phyloP scores from a whole-genome alignment of 2,888 invertebrate genomes.

The Branchellion lobata region DNA sequence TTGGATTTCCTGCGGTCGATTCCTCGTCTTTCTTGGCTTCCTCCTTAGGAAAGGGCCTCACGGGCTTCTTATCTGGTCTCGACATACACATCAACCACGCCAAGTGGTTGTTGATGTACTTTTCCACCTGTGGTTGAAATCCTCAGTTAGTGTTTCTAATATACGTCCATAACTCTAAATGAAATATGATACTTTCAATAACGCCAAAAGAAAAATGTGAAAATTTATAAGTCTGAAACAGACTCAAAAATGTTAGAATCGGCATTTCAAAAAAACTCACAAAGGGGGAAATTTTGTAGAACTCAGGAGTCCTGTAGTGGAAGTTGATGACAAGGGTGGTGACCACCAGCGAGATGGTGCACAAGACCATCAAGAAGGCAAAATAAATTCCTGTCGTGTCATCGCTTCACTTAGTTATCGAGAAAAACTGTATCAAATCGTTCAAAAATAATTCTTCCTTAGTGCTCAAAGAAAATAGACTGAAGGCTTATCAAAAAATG shows the following conservation, averaged over 20 bases:
- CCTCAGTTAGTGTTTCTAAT: too few species aligned
- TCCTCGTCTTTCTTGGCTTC: slow-evolving; percentile 41
- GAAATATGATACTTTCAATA: too few species aligned
- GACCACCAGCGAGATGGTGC: slow-evolving; percentile 92
- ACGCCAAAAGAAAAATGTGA: too few species aligned
- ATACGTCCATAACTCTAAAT: too few species aligned
- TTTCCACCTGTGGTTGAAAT: slow-evolving; percentile 48
- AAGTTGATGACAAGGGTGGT: slow-evolving; percentile 94
- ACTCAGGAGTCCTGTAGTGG: slow-evolving; percentile 91
- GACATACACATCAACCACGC: slow-evolving; percentile 52
- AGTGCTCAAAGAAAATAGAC: too few species aligned
- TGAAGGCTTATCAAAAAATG: too few species aligned
- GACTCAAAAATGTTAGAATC: too few species aligned
- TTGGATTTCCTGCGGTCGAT: slow-evolving; percentile 30
- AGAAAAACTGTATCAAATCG: too few species aligned
- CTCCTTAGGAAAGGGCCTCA: slow-evolving; percentile 50
- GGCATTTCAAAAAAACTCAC: slow-evolving; percentile 61
- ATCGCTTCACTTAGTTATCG: too few species aligned
- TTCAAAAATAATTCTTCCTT: too few species aligned
- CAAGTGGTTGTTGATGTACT: slow-evolving; percentile 52
- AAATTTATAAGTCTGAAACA: too few species aligned
- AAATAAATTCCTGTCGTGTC: slow-evolving; percentile 93
- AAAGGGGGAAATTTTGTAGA: slow-evolving; percentile 68
- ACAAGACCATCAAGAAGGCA: slow-evolving; percentile 99
- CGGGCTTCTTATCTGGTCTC: slow-evolving; percentile 51